phyloP scores from a whole-genome alignment of 2,888 invertebrate genomes.

The Ryuthela nishihirai region DNA sequence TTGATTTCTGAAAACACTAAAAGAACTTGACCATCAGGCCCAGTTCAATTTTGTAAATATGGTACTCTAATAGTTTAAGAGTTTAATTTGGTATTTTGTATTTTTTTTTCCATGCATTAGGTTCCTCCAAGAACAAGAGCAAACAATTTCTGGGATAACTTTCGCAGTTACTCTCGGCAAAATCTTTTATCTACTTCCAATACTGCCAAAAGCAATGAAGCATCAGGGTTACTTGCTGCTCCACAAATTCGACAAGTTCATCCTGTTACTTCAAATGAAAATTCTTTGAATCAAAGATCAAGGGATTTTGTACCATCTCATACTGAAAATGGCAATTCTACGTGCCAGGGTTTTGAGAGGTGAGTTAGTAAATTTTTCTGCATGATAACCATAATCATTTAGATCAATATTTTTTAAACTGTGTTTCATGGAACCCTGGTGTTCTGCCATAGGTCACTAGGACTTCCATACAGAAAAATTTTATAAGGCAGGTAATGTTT shows the following conservation, averaged over 20 bases:
- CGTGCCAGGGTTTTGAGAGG: background rate
- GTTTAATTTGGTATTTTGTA: too few relatives aligned
- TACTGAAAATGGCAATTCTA: background rate
- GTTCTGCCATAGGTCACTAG: too few relatives aligned
- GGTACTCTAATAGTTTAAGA: too few relatives aligned
- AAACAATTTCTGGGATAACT: conserved; percentile 93
- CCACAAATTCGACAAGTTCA: conserved; percentile 23
- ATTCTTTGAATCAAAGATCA: background rate
- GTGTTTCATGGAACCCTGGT: too few relatives aligned
- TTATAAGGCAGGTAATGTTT: too few relatives aligned
- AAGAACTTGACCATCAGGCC: too few relatives aligned
- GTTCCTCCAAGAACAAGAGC: conserved; percentile 85
- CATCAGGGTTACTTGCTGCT: conserved; percentile 3
- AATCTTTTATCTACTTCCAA: conserved; percentile 61
- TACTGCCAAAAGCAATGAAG: conserved; percentile 34
- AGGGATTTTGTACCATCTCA: background rate
- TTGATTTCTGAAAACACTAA: too few relatives aligned
- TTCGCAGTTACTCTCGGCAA: conserved; percentile 84
- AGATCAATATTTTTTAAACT: too few relatives aligned
- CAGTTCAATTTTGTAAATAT: too few relatives aligned
- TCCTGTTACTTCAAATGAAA: conserved; percentile 22
- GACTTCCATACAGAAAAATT: too few relatives aligned
- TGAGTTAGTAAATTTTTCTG: background rate
- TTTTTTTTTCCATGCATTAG: conserved; percentile 53
- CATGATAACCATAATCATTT: too few relatives aligned